These are phyloP conservation scores for Ctenoplectra terminalis DNA, from an alignment of 1,140 invertebrate genomes.

Conservation along the genomic window DNA sequence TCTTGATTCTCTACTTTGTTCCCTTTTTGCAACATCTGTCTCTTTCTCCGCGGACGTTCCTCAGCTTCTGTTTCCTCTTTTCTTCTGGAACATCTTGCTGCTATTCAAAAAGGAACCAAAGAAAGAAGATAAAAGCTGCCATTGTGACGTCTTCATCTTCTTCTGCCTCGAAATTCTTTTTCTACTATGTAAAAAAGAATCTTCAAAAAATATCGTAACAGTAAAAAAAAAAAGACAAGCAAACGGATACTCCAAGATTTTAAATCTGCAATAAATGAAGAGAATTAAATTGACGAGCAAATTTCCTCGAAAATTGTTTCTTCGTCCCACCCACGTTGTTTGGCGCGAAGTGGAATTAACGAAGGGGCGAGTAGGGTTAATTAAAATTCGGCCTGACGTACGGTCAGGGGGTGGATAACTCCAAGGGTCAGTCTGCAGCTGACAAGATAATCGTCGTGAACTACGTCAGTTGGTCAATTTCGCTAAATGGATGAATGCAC, in stretches of 20 bases:
- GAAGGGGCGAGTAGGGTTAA: constrained; percentile 43
- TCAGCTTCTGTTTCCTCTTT: constrained; percentile 3
- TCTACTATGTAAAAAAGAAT: not conserved
- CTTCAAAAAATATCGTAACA: not conserved
- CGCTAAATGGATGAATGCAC: constrained; percentile 57
- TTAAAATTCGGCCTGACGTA: constrained; percentile 52
- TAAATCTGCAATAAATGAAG: no score
- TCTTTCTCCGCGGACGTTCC: not conserved
- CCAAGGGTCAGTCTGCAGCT: constrained; percentile 38
- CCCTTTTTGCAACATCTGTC: constrained; percentile 1
- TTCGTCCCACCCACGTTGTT: not conserved
- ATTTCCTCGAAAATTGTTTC: not conserved
- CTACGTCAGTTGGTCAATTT: constrained; percentile 63
- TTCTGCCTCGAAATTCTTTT: not conserved
- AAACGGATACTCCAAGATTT: no score
- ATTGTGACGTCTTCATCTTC: constrained; percentile 7
- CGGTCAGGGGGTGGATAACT: constrained; percentile 39
- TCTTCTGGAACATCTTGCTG: constrained; percentile 19
- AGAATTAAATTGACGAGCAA: no score
- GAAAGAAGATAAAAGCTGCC: not conserved
- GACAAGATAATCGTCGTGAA: constrained; percentile 47
- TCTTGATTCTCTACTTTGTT: not conserved
- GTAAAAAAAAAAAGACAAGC: not conserved
- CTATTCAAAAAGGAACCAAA: not conserved
- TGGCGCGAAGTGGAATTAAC: constrained; percentile 30